Evolutionary conservation across 2,888 invertebrate species (phyloP).

Genomic region (Serrognathus titanus): DNA sequence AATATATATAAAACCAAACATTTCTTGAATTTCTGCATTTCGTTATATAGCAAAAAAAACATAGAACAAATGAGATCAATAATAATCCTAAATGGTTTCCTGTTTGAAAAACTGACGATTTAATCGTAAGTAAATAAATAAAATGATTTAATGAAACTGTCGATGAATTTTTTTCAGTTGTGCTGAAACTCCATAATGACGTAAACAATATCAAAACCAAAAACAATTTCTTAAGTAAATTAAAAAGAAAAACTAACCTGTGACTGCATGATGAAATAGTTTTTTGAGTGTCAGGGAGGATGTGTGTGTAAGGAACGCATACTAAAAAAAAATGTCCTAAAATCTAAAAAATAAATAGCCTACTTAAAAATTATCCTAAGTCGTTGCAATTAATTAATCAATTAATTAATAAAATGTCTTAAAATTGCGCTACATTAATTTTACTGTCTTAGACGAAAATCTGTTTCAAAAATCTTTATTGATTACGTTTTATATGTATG

Average conservation of each 20-base stretch:
- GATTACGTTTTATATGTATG: too few species aligned
- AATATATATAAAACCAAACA: too few species aligned
- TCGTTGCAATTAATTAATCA: conserved; percentile 13
- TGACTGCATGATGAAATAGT: conserved; percentile 8
- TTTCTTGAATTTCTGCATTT: too few species aligned
- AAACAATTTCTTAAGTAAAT: neutral
- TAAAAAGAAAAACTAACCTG: conserved; percentile 16
- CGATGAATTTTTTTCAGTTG: too few species aligned
- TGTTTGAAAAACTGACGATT: too few species aligned
- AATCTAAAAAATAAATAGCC: conserved; percentile 16
- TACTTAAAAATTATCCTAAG: conserved; percentile 18
- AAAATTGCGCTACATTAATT: conserved; percentile 14
- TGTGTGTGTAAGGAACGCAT: conserved; percentile 16
- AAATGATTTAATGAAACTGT: too few species aligned
- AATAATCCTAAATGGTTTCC: too few species aligned
- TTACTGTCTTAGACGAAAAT: conserved; percentile 16
- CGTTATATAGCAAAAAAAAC: too few species aligned
- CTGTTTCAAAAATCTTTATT: conserved; percentile 11
- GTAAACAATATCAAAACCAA: too few species aligned
- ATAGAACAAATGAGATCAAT: too few species aligned
- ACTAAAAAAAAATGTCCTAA: conserved; percentile 17
- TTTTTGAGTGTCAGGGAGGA: conserved; percentile 15
- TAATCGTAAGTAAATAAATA: too few species aligned
- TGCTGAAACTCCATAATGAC: too few species aligned
- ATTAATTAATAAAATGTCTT: conserved; percentile 16